phyloP scores from a whole-genome alignment of 2,797 vertebrate genomes.

The Eremophila alpestris region DNA sequence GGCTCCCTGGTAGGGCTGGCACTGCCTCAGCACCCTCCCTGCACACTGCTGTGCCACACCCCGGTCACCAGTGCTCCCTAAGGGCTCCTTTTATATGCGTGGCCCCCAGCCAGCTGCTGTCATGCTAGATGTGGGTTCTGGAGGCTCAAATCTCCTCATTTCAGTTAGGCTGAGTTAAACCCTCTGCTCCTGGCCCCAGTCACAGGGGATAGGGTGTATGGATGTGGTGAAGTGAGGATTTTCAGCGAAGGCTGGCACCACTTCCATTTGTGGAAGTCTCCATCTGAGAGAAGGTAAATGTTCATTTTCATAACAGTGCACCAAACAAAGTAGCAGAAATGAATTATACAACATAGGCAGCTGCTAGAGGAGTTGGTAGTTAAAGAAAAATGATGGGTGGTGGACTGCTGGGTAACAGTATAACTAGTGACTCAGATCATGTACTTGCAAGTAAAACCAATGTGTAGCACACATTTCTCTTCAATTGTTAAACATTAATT shows the following conservation, averaged over 20 bases:
- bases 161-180: background rate
- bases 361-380: background rate
- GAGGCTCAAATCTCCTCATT: background rate
- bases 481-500: background rate
- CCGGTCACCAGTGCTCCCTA: background rate
- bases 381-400: background rate
- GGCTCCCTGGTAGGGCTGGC: background rate
- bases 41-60: background rate
- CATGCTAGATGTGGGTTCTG: background rate
- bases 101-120: background rate
- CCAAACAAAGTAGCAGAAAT: background rate
- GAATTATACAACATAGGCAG: background rate
- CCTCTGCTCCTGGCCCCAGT: background rate
- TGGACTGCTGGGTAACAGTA: background rate
- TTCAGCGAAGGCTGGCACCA: background rate
- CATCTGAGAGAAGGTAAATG: background rate
- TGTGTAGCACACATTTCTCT: background rate
- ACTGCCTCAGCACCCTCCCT: background rate
- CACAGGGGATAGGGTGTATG: background rate
- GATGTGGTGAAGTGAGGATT: slow-evolving; percentile 17
- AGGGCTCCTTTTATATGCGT: background rate
- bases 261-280: slow-evolving; percentile 26
- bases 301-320: background rate
- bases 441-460: background rate
- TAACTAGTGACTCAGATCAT: background rate